phyloP scores from a whole-genome alignment of 92 coral and sea anemone genomes.

The Heteractis magnifica region DNA sequence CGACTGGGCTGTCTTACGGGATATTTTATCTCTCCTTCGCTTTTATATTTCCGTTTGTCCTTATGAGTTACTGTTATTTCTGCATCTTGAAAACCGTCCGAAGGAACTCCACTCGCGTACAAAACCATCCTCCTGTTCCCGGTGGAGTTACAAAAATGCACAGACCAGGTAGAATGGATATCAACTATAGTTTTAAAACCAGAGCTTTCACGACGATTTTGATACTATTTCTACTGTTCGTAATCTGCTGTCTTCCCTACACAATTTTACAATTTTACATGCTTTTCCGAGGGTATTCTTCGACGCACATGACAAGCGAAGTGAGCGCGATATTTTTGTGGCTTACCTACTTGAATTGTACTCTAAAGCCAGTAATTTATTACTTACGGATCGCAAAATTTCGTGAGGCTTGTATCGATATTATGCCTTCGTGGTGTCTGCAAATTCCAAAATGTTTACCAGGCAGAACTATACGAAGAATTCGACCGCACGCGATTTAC shows the following conservation, averaged over 20 bases:
- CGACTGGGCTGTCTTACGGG: conserved; percentile 67
- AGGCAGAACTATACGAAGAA: conserved; percentile 91
- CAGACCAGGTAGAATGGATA: conserved; percentile 92
- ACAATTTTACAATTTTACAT: conserved; percentile 57
- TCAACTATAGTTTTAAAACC: conserved; percentile 96
- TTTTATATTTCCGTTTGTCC: conserved; percentile 65
- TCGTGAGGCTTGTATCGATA: conserved; percentile 92
- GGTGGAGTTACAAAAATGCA: conserved; percentile 87
- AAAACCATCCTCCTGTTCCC: conserved; percentile 90
- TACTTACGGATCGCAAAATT: conserved; percentile 88
- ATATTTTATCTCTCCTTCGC: conserved; percentile 61
- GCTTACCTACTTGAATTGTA: conserved; percentile 81
- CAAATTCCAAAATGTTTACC: conserved; percentile 85
- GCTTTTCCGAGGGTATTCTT: conserved; percentile 52
- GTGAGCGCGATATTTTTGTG: conserved; percentile 61
- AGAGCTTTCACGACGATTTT: conserved; percentile 93
- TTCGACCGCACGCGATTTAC: conserved; percentile 89
- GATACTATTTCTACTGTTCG: conserved; percentile 78
- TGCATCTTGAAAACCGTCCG: conserved; percentile 85
- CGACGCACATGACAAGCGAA: conserved; percentile 44
- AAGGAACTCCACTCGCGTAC: conserved; percentile 82
- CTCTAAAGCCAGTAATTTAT: conserved; percentile 88
- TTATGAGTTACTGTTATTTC: conserved; percentile 81
- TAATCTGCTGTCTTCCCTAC: conserved; percentile 77
- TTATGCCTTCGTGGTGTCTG: conserved; percentile 90